Conservation (phyloP, 2,113 vertebrate genomes). For the Hemicordylus capensis region DNA sequence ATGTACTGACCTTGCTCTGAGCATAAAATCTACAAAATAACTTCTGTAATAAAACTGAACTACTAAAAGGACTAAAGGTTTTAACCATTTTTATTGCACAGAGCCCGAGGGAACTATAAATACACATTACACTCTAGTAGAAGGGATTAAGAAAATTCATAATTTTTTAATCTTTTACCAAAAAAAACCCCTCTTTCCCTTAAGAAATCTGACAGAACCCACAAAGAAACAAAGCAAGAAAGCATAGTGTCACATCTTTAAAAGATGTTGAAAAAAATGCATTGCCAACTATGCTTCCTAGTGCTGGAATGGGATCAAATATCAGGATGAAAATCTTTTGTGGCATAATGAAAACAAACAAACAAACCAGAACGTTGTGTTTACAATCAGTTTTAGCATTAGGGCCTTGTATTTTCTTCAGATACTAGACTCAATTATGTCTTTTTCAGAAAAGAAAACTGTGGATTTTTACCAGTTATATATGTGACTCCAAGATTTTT, state of each 20-base stretch:
- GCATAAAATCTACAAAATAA: conserved; percentile 85
- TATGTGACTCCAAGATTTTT: not conserved
- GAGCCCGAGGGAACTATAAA: conserved; percentile 73
- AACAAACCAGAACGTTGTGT: conserved; percentile 22
- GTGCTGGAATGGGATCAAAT: conserved; percentile 14
- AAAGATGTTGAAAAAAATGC: conserved; percentile 13
- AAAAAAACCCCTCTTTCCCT: conserved; percentile 43
- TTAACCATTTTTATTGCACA: conserved; percentile 77
- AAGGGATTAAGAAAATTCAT: conserved; percentile 69
- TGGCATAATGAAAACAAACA: conserved; percentile 14
- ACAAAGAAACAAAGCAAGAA: conserved; percentile 39
- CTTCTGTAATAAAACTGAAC: conserved; percentile 81
- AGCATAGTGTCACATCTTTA: conserved; percentile 33
- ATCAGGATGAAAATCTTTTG: conserved; percentile 28
- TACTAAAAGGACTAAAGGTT: conserved; percentile 82
- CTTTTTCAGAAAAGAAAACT: not conserved
- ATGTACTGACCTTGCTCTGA: conserved; percentile 82
- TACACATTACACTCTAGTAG: conserved; percentile 72
- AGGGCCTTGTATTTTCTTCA: not conserved
- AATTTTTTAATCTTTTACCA: conserved; percentile 72
- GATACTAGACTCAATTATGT: not conserved
- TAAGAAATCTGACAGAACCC: conserved; percentile 42
- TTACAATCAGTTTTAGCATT: conserved; percentile 2
- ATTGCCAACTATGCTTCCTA: conserved; percentile 24
- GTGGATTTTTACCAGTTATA: not conserved